Evolutionary conservation across 2,797 vertebrate species (phyloP).

Genomic region (Anas flavirostris): DNA sequence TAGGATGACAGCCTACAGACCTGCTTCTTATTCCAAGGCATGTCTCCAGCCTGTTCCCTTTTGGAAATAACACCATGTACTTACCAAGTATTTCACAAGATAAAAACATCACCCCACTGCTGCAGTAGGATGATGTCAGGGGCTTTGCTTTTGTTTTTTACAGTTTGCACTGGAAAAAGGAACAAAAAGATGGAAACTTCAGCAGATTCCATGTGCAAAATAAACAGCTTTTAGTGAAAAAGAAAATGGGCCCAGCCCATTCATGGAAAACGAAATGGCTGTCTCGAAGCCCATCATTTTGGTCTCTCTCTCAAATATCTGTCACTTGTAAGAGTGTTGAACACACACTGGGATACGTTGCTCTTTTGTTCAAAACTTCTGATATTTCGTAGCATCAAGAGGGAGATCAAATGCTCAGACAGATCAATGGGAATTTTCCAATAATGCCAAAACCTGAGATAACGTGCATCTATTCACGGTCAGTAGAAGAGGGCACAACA

Average conservation of each 20-base stretch:
- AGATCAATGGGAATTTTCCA: neutral
- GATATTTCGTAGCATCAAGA: neutral
- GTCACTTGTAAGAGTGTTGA: neutral
- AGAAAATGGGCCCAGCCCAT: neutral
- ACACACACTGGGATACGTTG: neutral
- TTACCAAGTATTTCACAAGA: neutral
- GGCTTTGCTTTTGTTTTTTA: neutral
- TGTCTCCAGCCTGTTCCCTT: conserved; percentile 25
- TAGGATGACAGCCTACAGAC: conserved; percentile 40
- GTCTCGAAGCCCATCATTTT: conserved; percentile 1
- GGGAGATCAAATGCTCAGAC: neutral
- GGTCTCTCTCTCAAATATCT: neutral
- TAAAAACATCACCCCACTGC: neutral
- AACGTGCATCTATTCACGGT: fast-evolving
- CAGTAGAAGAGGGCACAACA: neutral
- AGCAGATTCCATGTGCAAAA: neutral
- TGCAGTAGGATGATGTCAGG: neutral
- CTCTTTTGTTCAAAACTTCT: conserved; percentile 11
- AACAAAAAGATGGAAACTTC: neutral
- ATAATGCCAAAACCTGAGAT: neutral
- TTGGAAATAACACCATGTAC: conserved; percentile 8
- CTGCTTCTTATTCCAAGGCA: conserved; percentile 51
- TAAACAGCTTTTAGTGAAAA: neutral
- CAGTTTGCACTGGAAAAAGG: neutral
- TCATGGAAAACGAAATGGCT: neutral